Conservation (phyloP, 1,140 invertebrate genomes). For the Drosophila willistoni region DNA sequence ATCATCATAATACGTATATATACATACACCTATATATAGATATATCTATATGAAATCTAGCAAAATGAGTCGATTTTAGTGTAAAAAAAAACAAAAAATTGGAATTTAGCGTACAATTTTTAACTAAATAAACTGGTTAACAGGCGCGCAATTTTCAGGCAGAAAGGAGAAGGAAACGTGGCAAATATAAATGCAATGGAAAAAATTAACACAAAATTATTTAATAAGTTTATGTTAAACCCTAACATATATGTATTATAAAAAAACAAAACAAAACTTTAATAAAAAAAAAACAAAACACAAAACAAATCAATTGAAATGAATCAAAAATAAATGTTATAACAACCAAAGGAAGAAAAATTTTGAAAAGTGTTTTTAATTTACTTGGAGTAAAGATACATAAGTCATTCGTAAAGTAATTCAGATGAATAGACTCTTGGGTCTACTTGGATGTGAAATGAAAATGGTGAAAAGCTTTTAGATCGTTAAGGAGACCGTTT, state of each 20-base stretch:
- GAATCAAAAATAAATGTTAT: constrained; percentile 52
- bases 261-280: background rate
- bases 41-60: constrained; percentile 46
- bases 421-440: too few species aligned
- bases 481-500: too few species aligned
- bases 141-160: constrained; percentile 57
- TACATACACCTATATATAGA: constrained; percentile 27
- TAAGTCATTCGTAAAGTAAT: too few species aligned
- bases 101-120: constrained; percentile 71
- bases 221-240: constrained; percentile 8
- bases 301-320: background rate
- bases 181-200: background rate
- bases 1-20: constrained; percentile 20
- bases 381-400: too few species aligned
- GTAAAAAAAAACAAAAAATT: constrained; percentile 52
- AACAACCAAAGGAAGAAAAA: constrained; percentile 21
- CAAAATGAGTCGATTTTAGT: constrained; percentile 76
- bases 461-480: too few species aligned
- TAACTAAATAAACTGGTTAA: constrained; percentile 62
- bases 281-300: constrained; percentile 11
- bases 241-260: constrained; percentile 14
- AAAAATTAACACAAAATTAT: background rate
- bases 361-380: background rate
- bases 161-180: constrained; percentile 19
- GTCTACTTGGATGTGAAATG: too few species aligned